Conservation (phyloP, 2,113 vertebrate genomes). For the Trochalopteron elliotii region DNA sequence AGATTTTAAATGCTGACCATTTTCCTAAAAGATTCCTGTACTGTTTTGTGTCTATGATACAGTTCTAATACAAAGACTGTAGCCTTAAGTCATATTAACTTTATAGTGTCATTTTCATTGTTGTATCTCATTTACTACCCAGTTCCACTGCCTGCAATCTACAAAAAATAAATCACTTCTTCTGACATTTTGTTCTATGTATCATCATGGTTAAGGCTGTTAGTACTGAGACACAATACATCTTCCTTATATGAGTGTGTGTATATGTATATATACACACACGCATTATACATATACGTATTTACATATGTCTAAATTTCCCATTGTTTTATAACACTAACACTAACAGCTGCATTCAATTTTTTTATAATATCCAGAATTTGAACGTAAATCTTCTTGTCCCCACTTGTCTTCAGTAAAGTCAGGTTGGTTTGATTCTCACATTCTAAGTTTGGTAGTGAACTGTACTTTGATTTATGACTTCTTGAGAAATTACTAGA, state of each 20-base stretch:
- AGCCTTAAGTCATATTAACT: neutral
- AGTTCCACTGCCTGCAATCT: neutral
- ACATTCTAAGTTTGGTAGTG: neutral
- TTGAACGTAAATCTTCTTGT: neutral
- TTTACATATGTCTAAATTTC: neutral
- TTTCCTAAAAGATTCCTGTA: neutral
- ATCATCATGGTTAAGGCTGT: neutral
- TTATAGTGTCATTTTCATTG: neutral
- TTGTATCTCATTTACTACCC: neutral
- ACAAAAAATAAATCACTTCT: neutral
- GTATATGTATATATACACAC: rapidly evolving
- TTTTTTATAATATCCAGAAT: neutral
- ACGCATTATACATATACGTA: too few species aligned
- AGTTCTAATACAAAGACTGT: neutral
- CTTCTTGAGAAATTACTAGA: neutral
- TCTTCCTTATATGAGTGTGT: neutral
- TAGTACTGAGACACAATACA: neutral
- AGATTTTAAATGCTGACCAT: neutral
- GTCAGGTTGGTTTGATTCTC: neutral
- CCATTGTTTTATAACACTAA: neutral
- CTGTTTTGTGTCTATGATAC: neutral
- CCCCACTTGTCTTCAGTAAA: neutral
- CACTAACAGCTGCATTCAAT: neutral
- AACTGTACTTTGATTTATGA: neutral
- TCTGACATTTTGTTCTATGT: neutral